Conservation (phyloP, 2,888 invertebrate species). For the Athripsodes cinereus region DNA sequence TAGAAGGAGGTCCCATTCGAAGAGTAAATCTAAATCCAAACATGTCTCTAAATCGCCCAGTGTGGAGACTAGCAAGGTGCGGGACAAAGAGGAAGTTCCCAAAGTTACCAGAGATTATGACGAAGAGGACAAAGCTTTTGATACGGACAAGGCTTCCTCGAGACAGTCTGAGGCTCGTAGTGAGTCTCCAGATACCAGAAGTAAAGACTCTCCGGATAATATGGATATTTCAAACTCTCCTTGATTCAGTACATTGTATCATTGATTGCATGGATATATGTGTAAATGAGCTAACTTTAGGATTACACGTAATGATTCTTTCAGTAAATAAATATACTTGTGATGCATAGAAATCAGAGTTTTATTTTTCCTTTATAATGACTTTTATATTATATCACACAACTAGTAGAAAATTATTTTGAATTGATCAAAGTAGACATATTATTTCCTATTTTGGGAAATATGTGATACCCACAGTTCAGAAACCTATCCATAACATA, state of each 20-base stretch:
- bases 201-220: conserved; percentile 59
- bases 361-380: too few species aligned
- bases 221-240: conserved; percentile 80
- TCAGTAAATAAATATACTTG: too few species aligned
- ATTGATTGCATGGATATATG: too few species aligned
- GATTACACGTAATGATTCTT: too few species aligned
- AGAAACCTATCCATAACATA: too few species aligned
- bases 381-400: too few species aligned
- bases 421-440: too few species aligned
- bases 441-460: too few species aligned
- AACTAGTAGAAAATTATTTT: too few species aligned
- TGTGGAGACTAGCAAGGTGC: conserved; percentile 34
- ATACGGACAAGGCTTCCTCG: conserved; percentile 33
- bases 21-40: conserved; percentile 44
- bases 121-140: conserved; percentile 47
- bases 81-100: conserved; percentile 17
- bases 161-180: conserved; percentile 32
- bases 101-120: conserved; percentile 38
- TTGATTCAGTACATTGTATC: conserved; percentile 35
- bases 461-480: too few species aligned
- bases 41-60: conserved; percentile 43
- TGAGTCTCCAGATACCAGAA: conserved; percentile 36
- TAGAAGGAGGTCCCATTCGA: conserved; percentile 42
- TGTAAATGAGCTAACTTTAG: neutral
- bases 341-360: too few species aligned